Percentiles rank a stretch among this genome's conserved stretches.
Conservation (phyloP, 2,113 vertebrate genomes). For the Trematomus loennbergii region DNA sequence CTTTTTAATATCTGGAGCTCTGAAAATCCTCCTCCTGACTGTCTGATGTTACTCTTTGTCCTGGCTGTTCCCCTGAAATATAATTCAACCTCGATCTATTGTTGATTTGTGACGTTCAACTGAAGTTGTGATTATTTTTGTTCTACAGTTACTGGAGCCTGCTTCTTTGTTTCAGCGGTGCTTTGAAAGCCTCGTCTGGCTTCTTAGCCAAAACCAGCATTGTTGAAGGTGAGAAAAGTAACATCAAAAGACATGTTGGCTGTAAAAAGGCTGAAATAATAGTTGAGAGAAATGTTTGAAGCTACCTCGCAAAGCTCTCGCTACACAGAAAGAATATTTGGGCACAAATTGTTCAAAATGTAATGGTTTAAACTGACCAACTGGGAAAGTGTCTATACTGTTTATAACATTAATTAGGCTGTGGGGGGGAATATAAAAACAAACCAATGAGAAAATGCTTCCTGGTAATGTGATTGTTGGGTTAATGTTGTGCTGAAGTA, state of each 20-base stretch:
- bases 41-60: background rate
- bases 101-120: background rate
- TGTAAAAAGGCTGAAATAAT: constrained; percentile 9
- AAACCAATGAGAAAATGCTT: background rate
- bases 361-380: background rate
- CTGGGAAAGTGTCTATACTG: no score
- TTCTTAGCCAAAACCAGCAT: constrained; percentile 98
- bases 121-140: constrained; percentile 25
- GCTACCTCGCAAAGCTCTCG: background rate
- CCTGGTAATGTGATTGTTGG: background rate
- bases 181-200: constrained; percentile 96
- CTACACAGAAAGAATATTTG: background rate
- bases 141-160: constrained; percentile 94
- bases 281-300: background rate
- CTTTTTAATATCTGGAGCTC: background rate
- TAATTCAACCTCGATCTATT: no score
- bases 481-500: background rate
- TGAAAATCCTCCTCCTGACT: constrained; percentile 2
- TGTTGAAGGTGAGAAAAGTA: constrained; percentile 91
- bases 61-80: background rate
- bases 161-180: constrained; percentile 99
- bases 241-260: background rate
- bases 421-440: background rate
- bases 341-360: background rate
- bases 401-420: no score